These are phyloP conservation scores for Peromyscus eremicus DNA, from an alignment of 2,797 vertebrate genomes.

Conservation along the genomic window DNA sequence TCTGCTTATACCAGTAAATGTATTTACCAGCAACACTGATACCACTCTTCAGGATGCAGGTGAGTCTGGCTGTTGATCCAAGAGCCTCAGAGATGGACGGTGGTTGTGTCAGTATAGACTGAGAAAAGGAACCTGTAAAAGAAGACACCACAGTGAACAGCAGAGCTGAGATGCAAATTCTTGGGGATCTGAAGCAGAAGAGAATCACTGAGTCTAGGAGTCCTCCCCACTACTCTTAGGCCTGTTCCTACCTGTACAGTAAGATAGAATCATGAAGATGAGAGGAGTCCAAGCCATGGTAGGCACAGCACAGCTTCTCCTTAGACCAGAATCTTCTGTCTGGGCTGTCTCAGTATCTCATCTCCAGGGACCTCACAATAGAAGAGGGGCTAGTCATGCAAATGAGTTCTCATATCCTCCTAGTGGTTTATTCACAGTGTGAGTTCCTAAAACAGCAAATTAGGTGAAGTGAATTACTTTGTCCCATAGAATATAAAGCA, in stretches of 20 bases:
- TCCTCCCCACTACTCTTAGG: no score
- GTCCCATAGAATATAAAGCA: not conserved
- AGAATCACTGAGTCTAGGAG: not conserved
- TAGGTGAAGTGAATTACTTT: no score
- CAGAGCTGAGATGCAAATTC: not conserved
- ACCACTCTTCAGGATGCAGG: not conserved
- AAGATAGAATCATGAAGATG: not conserved
- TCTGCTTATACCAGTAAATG: not conserved
- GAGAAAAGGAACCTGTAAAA: not conserved
- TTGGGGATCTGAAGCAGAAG: no score
- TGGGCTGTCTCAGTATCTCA: not conserved
- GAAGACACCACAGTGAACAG: not conserved
- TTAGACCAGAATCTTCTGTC: not conserved
- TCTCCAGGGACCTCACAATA: not conserved
- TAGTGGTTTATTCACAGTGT: not conserved
- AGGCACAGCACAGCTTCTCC: rapidly evolving
- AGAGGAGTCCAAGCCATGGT: not conserved
- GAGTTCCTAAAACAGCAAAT: not conserved
- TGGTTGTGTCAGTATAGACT: not conserved
- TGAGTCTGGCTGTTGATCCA: no score
- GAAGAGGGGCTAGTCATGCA: not conserved
- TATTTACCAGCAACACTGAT: not conserved
- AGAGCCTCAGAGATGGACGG: not conserved
- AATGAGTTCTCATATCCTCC: not conserved
- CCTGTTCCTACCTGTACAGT: not conserved